phyloP scores from a whole-genome alignment of 2,888 invertebrate species.

The Agonopterix alstromeriana region DNA sequence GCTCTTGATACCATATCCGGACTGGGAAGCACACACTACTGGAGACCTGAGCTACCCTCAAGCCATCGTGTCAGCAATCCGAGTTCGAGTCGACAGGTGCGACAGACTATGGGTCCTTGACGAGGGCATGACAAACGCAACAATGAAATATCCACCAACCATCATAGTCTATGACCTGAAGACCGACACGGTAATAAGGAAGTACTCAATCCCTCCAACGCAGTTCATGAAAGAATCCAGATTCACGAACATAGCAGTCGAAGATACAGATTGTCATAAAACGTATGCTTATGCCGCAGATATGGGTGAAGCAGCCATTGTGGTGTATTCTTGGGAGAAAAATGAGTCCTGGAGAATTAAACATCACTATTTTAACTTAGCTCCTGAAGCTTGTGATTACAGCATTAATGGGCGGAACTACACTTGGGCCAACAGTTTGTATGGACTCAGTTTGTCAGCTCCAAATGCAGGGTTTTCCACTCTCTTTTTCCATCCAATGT shows the following conservation, averaged over 20 bases:
- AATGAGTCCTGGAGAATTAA: conserved; percentile 85
- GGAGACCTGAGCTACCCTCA: conserved; percentile 67
- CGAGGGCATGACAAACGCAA: conserved; percentile 76
- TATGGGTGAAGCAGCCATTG: conserved; percentile 80
- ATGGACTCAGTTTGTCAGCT: conserved; percentile 83
- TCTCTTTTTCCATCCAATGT: conserved; percentile 87
- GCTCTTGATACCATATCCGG: conserved; percentile 84
- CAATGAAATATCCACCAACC: conserved; percentile 75
- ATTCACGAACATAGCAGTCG: conserved; percentile 86
- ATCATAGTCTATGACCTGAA: conserved; percentile 84
- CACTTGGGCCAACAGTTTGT: conserved; percentile 87
- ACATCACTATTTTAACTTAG: conserved; percentile 83
- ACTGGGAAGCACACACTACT: conserved; percentile 85
- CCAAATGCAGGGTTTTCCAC: conserved; percentile 81
- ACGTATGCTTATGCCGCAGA: conserved; percentile 85
- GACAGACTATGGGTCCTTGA: conserved; percentile 88
- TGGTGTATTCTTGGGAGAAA: conserved; percentile 85
- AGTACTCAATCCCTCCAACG: conserved; percentile 78
- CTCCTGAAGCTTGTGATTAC: conserved; percentile 84
- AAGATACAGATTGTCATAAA: conserved; percentile 83
- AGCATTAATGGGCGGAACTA: conserved; percentile 83
- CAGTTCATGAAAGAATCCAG: conserved; percentile 81
- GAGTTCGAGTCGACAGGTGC: conserved; percentile 84
- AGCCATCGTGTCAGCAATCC: conserved; percentile 84
- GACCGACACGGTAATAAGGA: conserved; percentile 81